phyloP scores from a whole-genome alignment of 2,797 vertebrate species.

The Glossophaga mutica region DNA sequence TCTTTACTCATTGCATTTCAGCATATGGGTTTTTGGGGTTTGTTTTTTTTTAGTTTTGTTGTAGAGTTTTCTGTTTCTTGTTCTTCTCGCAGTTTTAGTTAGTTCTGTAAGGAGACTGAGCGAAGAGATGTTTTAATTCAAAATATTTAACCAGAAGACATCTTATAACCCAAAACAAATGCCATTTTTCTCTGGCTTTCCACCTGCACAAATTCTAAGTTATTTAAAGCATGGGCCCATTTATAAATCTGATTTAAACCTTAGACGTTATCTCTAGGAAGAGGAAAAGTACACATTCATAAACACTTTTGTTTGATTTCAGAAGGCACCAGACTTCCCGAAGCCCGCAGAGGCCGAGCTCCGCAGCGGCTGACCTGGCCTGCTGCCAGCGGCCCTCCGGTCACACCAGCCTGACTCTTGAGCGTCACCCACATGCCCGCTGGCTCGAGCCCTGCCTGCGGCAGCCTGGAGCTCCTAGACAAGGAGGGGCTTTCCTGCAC shows the following conservation, averaged over 20 bases:
- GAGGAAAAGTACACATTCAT: not conserved
- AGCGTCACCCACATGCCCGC: not conserved
- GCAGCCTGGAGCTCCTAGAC: not conserved
- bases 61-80: not conserved
- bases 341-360: not conserved
- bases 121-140: conserved; percentile 24
- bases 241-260: conserved; percentile 16
- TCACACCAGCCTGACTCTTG: not conserved
- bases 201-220: not conserved
- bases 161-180: conserved; percentile 46
- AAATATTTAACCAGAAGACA: conserved; percentile 28
- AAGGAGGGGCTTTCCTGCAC: not conserved
- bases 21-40: not conserved
- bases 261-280: not conserved
- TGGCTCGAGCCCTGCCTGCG: not conserved
- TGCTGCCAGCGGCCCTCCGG: not conserved
- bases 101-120: not conserved
- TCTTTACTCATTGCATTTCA: not conserved
- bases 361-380: not conserved
- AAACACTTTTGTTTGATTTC: not conserved
- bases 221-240: not conserved
- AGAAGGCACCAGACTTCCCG: not conserved
- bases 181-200: conserved; percentile 17
- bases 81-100: not conserved
- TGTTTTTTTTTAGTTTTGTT: not conserved